Base-by-base conservation (phyloP, 2,797 vertebrate species). In the Cyprinella venusta region DNA sequence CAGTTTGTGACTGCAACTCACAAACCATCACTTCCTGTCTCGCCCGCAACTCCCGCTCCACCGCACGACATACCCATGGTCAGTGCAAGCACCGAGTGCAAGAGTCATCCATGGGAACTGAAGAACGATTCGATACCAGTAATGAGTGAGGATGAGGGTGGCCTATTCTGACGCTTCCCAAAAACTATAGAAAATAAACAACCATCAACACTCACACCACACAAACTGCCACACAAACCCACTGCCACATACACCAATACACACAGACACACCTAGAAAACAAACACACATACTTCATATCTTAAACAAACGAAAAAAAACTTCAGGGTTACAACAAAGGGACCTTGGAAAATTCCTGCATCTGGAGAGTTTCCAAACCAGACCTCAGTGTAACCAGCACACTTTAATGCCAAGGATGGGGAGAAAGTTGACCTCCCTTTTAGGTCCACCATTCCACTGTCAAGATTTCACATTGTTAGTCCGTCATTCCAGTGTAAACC, bases 71-170 rank as follows among this genome's bases (percentile, higher is more conserved):
- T 87, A 94, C 94, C 13, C 94, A 94, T 18, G 92, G 94, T 87
- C 97, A 96, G 86, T 99, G 98, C 94, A 97, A 95, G 91, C 95
- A 98, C 90, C 97, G 96, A 81, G 88, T 93, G 56, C 86, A 90
- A 0, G 98, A 99, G 15, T 87, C 94, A 65, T 70, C 90, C 30
- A 86, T 89, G 50, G 83, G 87, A 4, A 69, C 86, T 0, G 97
- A 98, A 80, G 98, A 99, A 90, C 96, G 95, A 90, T 90, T 24
- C 0, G 95, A 95, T 79, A 18, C 61, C 87, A 85, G 81, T 87
- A 85, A 84, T 13, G 93, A 97, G 92, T 93, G 96, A 97, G 93
- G 90, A 93, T 83, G 26, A 81, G 1, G 69, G 6, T 81, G 33
- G 45, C 52, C 7, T 56, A 63, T 70, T 64, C 19, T n/a, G 70